Conservation (phyloP, 2,797 vertebrate species). For the Lagorchestes hirsutus region DNA sequence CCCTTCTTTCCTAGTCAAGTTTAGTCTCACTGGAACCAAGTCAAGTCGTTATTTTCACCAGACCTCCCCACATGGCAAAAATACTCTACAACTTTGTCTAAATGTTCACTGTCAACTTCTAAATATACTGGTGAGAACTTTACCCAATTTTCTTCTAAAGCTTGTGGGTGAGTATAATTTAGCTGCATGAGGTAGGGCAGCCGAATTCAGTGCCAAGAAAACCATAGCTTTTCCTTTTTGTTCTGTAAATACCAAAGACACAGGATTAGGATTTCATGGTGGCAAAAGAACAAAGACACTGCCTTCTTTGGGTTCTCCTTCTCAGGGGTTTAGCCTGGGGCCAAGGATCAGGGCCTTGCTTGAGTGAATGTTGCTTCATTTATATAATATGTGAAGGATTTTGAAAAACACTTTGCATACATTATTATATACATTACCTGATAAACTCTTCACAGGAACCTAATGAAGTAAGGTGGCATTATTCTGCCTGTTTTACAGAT, state of each 20-base stretch:
- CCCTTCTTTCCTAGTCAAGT: slow-evolving; percentile 60
- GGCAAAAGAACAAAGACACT: not conserved
- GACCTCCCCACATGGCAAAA: slow-evolving; percentile 62
- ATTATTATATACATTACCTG: not conserved
- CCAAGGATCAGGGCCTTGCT: not conserved
- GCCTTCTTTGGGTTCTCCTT: not conserved
- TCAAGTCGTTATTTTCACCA: slow-evolving; percentile 63
- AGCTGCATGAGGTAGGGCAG: slow-evolving; percentile 42
- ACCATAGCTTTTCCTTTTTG: slow-evolving; percentile 73
- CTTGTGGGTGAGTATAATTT: slow-evolving; percentile 56
- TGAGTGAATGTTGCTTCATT: not conserved
- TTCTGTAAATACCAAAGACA: slow-evolving; percentile 69
- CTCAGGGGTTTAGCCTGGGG: not conserved
- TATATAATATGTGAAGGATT: not conserved
- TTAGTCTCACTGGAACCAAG: slow-evolving; percentile 54
- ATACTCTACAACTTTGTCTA: slow-evolving; percentile 43
- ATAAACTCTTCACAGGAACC: not conserved
- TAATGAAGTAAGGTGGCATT: not conserved
- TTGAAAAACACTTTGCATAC: not conserved
- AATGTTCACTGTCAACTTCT: slow-evolving; percentile 58
- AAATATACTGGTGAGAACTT: slow-evolving; percentile 48
- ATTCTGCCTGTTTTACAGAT: not conserved
- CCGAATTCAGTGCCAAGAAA: slow-evolving; percentile 73
- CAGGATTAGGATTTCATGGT: slow-evolving; percentile 52
- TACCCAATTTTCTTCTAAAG: slow-evolving; percentile 52